Percentiles rank a stretch among this genome's conserved stretches.
Conservation (phyloP, 2,888 invertebrate genomes). For the Deilephila elpenor region DNA sequence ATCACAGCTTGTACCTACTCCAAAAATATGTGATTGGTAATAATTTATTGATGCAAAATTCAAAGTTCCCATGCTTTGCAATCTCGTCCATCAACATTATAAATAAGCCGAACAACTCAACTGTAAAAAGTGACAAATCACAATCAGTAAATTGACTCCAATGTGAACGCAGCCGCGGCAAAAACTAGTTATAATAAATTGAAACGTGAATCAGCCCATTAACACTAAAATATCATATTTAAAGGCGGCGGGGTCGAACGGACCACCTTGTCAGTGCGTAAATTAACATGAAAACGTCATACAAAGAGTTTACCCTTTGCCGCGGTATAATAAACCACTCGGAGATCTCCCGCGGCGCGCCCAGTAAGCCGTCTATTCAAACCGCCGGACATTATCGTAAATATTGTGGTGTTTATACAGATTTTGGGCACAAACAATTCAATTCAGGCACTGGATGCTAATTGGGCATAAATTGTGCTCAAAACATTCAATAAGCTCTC, state of each 20-base stretch:
- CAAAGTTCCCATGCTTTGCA: not conserved
- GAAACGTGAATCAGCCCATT: constrained; percentile 61
- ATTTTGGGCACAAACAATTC: constrained; percentile 83
- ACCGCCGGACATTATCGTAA: constrained; percentile 80
- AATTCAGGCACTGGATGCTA: constrained; percentile 82
- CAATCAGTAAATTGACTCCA: constrained; percentile 35
- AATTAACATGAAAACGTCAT: constrained; percentile 78
- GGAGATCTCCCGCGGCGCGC: constrained; percentile 69
- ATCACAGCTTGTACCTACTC: no score
- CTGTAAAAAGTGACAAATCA: constrained; percentile 5
- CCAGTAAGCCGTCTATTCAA: constrained; percentile 71
- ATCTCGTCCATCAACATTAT: constrained; percentile 1
- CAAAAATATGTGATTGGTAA: no score
- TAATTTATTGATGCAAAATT: no score
- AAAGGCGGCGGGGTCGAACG: constrained; percentile 57
- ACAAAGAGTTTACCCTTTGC: constrained; percentile 80
- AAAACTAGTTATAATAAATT: constrained; percentile 61
- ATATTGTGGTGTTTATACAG: constrained; percentile 83
- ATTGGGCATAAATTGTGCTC: constrained; percentile 82
- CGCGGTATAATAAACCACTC: constrained; percentile 72
- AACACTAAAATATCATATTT: constrained; percentile 81
- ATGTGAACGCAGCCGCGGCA: constrained; percentile 35
- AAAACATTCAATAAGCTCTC: constrained; percentile 81
- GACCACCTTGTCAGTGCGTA: constrained; percentile 81
- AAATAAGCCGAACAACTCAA: not conserved